These are phyloP conservation scores for Rambutsinella grinnellia DNA, from an alignment of 2,888 invertebrate genomes.

Conservation along the genomic window DNA sequence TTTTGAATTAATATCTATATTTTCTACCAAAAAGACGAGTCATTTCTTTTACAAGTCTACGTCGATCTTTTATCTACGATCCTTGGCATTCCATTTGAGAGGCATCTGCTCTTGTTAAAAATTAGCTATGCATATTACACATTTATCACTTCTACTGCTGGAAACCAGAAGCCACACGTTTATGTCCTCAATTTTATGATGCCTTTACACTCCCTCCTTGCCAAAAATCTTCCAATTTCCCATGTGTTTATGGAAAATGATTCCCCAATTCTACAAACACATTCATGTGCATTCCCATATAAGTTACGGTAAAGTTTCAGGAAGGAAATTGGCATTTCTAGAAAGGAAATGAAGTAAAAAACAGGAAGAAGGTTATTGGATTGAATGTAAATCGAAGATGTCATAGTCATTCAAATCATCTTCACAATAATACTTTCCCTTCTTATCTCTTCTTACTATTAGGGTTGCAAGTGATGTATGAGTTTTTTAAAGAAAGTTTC, in stretches of 20 bases:
- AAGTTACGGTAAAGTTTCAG: background rate
- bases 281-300: constrained; percentile 16
- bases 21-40: no score
- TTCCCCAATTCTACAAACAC: background rate
- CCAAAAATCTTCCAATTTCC: constrained; percentile 42
- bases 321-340: background rate
- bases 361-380: constrained; percentile 41
- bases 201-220: constrained; percentile 41
- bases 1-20: no score
- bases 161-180: background rate
- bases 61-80: no score
- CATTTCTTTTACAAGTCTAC: no score
- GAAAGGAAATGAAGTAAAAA: background rate
- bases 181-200: constrained; percentile 45
- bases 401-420: no score
- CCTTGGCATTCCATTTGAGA: constrained; percentile 14
- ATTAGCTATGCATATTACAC: constrained; percentile 12
- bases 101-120: constrained; percentile 57
- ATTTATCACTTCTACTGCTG: background rate
- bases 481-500: no score
- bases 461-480: no score
- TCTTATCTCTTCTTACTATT: no score
- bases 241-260: constrained; percentile 39
- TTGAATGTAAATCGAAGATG: constrained; percentile 39
- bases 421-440: no score